Evolutionary conservation across 1,140 invertebrate genomes (phyloP), one percentile per base, ranked within the genome.

Genomic region (Euborellia annulipes): DNA sequence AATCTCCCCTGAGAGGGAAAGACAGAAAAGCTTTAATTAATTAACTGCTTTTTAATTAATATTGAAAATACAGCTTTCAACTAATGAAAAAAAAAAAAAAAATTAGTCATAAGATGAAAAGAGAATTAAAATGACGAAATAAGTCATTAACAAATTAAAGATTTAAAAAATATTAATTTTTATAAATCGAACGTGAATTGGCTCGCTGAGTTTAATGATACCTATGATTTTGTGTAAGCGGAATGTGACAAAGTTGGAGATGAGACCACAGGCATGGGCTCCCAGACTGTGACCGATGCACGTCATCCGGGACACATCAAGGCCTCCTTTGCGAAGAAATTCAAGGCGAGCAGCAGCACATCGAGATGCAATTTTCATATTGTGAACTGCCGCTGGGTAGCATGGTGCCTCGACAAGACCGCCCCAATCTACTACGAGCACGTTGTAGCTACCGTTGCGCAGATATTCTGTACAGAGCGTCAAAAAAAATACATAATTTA

Each of bases 271-370:
- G n/a, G 80, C 55, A 53, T 83, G 80, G 0, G 78, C 77, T 3
- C 80, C 80, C 11, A 84, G 63, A 1, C 78, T 81, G 58, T 83
- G 80, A 0, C 81, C 81, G 2, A 84, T 75, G 57, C 81, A 84
- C 0, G 75, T 79, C 7, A 78, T 72, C 9, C 62, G 58, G 13
- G 69, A 61, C 0, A 76, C 70, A 13, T 67, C 62, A 20, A 82
- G 58, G 0, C 81, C 81, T 1, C 70, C 64, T 20, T 64, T 61
- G 8, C 76, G 63, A 8, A 82, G 58, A 44, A 71, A 62, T 2
- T 71, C 53, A 2, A 82, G 54, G 47, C 81, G 54, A 40, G 75
- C 67, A 0, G 70, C 73, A 0, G 72, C 52, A 52, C 76, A 78
- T 2, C 65, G 55, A 1, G 76, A 77, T 2, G 73, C 76, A 34